Conservation (phyloP, 2,113 vertebrate species). For the Taxidea taxus region DNA sequence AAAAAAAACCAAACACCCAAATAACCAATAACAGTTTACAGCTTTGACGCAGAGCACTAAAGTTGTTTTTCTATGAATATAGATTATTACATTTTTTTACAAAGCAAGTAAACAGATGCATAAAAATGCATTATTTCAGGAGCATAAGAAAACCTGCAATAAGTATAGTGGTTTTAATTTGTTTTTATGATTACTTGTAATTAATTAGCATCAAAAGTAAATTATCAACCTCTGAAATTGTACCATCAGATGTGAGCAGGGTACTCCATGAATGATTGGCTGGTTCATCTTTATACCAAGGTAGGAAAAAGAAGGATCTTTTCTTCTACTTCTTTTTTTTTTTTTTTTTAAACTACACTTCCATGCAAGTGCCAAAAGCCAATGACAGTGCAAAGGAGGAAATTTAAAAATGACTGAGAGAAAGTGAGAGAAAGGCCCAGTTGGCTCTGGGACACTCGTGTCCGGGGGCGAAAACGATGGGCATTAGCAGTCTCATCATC, state of each 20-base stretch:
- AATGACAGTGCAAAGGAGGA: slow-evolving; percentile 35
- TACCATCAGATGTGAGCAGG: slow-evolving; percentile 57
- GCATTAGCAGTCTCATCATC: slow-evolving; percentile 25
- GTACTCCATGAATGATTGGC: slow-evolving; percentile 63
- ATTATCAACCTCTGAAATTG: slow-evolving; percentile 78
- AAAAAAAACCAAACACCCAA: background rate
- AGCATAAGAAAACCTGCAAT: slow-evolving; percentile 77
- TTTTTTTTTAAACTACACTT: slow-evolving; percentile 47
- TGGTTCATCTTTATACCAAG: slow-evolving; percentile 70
- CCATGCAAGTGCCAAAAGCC: slow-evolving; percentile 63
- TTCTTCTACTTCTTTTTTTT: background rate
- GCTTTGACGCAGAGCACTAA: slow-evolving; percentile 42
- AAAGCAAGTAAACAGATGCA: slow-evolving; percentile 82
- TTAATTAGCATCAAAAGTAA: slow-evolving; percentile 86
- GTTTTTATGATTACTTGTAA: slow-evolving; percentile 84
- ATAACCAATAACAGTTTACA: slow-evolving; percentile 64
- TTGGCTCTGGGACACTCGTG: slow-evolving; percentile 54
- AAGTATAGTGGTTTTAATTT: slow-evolving; percentile 82
- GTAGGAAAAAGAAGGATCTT: slow-evolving; percentile 65
- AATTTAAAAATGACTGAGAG: slow-evolving; percentile 35
- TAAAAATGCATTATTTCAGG: slow-evolving; percentile 82
- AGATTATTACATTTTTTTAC: slow-evolving; percentile 78
- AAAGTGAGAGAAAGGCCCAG: slow-evolving; percentile 54
- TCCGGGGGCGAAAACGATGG: background rate
- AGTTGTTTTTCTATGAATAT: slow-evolving; percentile 80